Base-by-base conservation (phyloP, 2,888 invertebrate species). In the Cosmopolites sordidus region DNA sequence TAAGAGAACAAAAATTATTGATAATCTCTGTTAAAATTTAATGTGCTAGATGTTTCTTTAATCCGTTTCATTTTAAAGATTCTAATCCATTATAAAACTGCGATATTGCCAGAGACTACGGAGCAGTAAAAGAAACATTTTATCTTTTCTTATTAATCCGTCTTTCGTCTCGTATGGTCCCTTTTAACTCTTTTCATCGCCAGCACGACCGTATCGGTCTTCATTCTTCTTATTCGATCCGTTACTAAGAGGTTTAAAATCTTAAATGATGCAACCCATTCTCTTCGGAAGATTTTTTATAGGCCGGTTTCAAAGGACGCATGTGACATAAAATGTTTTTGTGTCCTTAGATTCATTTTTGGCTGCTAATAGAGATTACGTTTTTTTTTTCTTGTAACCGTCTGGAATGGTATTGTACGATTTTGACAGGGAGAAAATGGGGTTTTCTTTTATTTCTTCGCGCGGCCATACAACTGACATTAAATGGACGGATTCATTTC, bases 161-260 rank as follows among this genome's bases (percentile, higher is more conserved):
- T n/a, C 33, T 33, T 33, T 33, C 12, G 12, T 33, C 33, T 12
- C 4, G 33, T 12, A 33, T 11, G 3, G 12, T 33, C 33, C 33
- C 11, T 33, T 33, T 12, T 33, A 33, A 33, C n/a, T 33, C 33
- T 12, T 33, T 33, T 33, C 33, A 33, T 12, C 12, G 33, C 22
- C n/a, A 33, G 33, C n/a, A 12, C 11, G 11, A 11, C 33, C 33
- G 33, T 12, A 33, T 33, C 33, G 33, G 11, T 33, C 33, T 12
- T 33, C 50, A 60, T 61, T 59, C 58, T 61, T 58, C 57, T 58
- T 56, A 59, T 58, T 57, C 59, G 56, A 54, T 58, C 59, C 56
- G 52, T 58, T 48, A 51, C 60, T 61, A 60, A 60, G 58, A 61
- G 61, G 60, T 61, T 61, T 61, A 61, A 58, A 48, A 40, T 56